phyloP scores from a whole-genome alignment of 2,113 vertebrate genomes.

The Nothoprocta pentlandii region DNA sequence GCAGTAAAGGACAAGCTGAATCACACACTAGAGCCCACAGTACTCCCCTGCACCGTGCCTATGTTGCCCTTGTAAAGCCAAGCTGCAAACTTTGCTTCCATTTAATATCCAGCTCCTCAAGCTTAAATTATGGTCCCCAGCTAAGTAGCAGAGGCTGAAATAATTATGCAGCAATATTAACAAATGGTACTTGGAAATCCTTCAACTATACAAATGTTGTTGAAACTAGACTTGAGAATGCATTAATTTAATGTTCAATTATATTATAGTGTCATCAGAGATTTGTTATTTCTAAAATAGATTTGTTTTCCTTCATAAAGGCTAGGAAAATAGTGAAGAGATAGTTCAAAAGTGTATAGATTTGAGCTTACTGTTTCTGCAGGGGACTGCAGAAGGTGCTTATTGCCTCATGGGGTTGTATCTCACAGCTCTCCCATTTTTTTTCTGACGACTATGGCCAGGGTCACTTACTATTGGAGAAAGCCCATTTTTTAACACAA shows the following conservation, averaged over 20 bases:
- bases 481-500: neutral
- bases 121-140: neutral
- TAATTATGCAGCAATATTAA: neutral
- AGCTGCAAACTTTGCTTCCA: neutral
- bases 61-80: neutral
- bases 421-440: neutral
- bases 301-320: neutral
- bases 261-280: neutral
- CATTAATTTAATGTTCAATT: neutral
- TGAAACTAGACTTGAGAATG: neutral
- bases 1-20: neutral
- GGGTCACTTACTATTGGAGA: neutral
- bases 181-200: neutral
- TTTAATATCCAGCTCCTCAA: neutral
- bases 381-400: neutral
- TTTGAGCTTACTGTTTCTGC: neutral
- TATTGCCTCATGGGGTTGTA: neutral
- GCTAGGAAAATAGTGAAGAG: neutral
- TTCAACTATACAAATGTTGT: neutral
- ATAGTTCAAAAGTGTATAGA: neutral
- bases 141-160: neutral
- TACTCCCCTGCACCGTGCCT: neutral
- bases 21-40: neutral
- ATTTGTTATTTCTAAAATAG: neutral
- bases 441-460: neutral